A percentile compares a stretch with the other conserved stretches of the same genome.
These are phyloP conservation scores for Petrolisthes manimaculis DNA, from an alignment of 2,888 invertebrate genomes.

Conservation along the genomic window DNA sequence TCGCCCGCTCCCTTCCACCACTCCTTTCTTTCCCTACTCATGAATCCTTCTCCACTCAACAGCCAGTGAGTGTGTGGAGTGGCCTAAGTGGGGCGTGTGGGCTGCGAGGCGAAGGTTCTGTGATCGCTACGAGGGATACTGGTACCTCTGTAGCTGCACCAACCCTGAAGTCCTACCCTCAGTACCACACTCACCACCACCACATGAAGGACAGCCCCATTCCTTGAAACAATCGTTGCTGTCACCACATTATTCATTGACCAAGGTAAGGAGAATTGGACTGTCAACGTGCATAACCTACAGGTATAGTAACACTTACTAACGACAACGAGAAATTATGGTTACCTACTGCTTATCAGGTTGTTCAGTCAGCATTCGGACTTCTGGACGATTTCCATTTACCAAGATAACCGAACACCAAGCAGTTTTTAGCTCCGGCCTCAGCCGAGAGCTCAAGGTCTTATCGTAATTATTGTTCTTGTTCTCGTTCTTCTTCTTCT, in stretches of 20 bases:
- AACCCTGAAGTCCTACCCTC: background rate
- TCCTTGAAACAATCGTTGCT: background rate
- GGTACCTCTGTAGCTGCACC: constrained; percentile 48
- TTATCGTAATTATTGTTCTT: no score
- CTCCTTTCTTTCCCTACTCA: background rate
- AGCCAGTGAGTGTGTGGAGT: constrained; percentile 14
- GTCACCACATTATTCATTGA: background rate
- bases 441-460: no score
- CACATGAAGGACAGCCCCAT: background rate
- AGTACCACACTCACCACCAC: background rate
- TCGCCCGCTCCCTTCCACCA: no score
- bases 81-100: constrained; percentile 22
- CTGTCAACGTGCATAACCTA: no score
- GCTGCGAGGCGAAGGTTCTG: constrained; percentile 35
- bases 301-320: no score
- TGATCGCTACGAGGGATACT: constrained; percentile 50
- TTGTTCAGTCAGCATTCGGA: no score
- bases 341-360: no score
- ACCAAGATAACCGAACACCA: no score
- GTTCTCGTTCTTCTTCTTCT: no score
- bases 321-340: no score
- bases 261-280: background rate
- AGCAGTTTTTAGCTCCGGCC: no score
- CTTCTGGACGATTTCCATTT: no score
- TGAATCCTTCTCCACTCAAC: background rate